Evolutionary conservation across 2,113 vertebrate genomes (phyloP), one percentile per base, ranked within the genome.

Genomic region (Lepidothrix coronata): DNA sequence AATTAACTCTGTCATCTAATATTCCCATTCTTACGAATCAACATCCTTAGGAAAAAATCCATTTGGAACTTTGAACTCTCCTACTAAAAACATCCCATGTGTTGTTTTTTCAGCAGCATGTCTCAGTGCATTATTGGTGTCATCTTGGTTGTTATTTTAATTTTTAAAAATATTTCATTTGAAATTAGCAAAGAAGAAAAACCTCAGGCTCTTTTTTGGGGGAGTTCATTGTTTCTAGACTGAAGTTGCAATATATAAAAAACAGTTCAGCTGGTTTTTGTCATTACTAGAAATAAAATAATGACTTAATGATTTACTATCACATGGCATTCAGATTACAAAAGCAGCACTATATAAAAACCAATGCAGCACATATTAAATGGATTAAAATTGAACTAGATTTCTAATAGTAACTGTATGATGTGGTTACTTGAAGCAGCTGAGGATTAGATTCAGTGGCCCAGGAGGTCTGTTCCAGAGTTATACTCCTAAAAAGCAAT

Each of bases 261-360:
- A 91, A 89, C 80, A 59, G 30, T 78, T 93, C 88, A 94, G 85
- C 52, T 96, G 95, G 0, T 76, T 93, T 94, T 95, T 95, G 65
- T 89, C 91, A 89, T 89, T 95, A 68, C 65, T 93, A 94, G 92
- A 95, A 94, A 95, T 92, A 93, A 93, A 97, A 90, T 82, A 95
- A 85, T 72, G 57, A 84, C 88, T 93, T 70, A 80, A 80, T 93
- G 78, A 88, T 87, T 96, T 93, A 92, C 52, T 86, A 93, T 95
- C 92, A 92, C 72, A 82, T 84, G 79, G 68, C 65, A 94, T 91
- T 95, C 83, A 78, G 85, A 85, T 94, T 94, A 95, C 88, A 93
- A 94, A 96, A 94, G 85, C 66, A 91, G 43, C 75, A 68, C 79
- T 86, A 67, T 49, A 89, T 51, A 83, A 90, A 95, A 96, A 67